Evolutionary conservation across 2,888 invertebrate genomes (phyloP).

Genomic region (Phlogophora meticulosa): DNA sequence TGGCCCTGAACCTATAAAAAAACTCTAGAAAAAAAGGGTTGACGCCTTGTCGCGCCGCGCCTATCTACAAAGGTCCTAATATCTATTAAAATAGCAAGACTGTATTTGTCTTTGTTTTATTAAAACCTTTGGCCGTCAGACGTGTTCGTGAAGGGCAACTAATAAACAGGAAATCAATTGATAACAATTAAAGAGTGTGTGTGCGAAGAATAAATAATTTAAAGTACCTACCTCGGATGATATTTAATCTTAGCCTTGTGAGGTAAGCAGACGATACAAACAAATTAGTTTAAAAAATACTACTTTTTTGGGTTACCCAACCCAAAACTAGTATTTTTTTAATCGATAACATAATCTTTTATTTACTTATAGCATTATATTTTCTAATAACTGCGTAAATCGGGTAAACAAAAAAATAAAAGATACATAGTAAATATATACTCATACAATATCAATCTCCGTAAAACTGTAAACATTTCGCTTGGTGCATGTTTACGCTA

Average conservation of each 20-base stretch:
- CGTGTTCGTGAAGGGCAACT: conserved; percentile 38
- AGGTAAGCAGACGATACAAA: not conserved
- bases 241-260: conserved; percentile 36
- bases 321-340: not conserved
- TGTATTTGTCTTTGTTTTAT: conserved; percentile 25
- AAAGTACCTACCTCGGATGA: not conserved
- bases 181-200: conserved; percentile 43
- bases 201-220: conserved; percentile 29
- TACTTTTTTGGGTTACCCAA: not conserved
- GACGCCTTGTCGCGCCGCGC: too few species aligned
- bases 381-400: not conserved
- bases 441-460: conserved; percentile 13
- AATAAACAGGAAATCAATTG: conserved; percentile 48
- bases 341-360: not conserved
- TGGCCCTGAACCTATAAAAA: too few species aligned
- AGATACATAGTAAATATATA: conserved; percentile 19
- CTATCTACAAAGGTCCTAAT: not conserved
- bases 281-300: too few species aligned
- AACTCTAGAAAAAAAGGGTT: too few species aligned
- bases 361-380: not conserved
- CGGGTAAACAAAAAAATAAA: conserved; percentile 10
- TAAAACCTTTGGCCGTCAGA: conserved; percentile 20
- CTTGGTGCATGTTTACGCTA: conserved; percentile 20
- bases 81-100: not conserved
- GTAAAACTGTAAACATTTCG: conserved; percentile 38